Base-by-base conservation (phyloP, 2,888 invertebrate species). In the Eristalinus sepulchralis region DNA sequence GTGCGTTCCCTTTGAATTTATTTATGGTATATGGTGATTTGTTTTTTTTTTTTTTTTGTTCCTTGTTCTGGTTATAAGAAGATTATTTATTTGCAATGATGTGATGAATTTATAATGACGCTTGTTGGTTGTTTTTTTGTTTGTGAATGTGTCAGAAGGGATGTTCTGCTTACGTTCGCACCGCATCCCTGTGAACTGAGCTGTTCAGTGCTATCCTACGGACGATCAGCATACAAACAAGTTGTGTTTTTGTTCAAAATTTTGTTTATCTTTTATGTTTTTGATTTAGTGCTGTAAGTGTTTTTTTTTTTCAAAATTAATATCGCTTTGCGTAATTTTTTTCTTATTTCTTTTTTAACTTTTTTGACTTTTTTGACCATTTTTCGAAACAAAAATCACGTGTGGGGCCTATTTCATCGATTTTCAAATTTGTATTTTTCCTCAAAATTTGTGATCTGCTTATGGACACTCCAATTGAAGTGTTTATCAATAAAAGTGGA, bases 181-280 rank as follows among this genome's bases (percentile, higher is more conserved):
- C 78, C 82, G 71, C 83, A 86, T 83, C 83, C 86, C 83, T 86
- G 86, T 27, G 71, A 75, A 67, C 83, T 86, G 86, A 86, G 63
- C 39, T 86, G 82, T 79, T 86, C 75, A 70, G 75, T 80, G 67
- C 64, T 83, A 73, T 81, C 86, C 78, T 81, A 73, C 84, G 81
- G 81, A 88, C 84, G 84, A 82, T 82, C 83, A 64, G 64, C 55
- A 66, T 24, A 71, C 67, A 75, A 62, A 62, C 75, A 27, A 27
- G n/a, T 27, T 27, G 27, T 75, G 47, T 82, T 57, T 72, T 57
- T 57, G 13, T 22, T 57, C 24, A 27, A 47, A 27, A 39, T 33
- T 55, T 72, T 72, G 33, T 36, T 60, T 72, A 33, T 22, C 33
- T 70, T 34, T 75, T 71, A 66, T 78, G 71, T 53, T 59, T 13